Evolutionary conservation across 2,113 vertebrate genomes (phyloP).

Genomic region (Rhabdomys dilectus): DNA sequence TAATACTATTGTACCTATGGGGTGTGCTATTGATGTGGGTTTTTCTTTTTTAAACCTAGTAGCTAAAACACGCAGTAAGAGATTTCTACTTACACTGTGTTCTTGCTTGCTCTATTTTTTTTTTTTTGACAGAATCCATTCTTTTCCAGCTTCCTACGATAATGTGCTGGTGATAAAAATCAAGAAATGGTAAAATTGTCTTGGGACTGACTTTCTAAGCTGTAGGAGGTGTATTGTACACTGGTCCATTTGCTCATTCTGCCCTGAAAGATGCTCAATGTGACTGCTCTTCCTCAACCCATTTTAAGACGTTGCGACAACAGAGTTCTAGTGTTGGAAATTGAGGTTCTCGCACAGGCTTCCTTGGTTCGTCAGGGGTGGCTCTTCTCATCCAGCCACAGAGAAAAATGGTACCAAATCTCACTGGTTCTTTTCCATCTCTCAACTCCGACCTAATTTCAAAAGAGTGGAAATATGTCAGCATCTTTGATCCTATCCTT

Average conservation of each 20-base stretch:
- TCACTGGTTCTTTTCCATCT: constrained; percentile 39
- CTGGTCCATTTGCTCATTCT: not conserved
- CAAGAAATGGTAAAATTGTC: constrained; percentile 42
- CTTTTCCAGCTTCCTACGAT: constrained; percentile 20
- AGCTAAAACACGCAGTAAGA: constrained; percentile 71
- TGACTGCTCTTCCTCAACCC: not conserved
- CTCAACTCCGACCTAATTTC: constrained; percentile 50
- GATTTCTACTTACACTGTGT: constrained; percentile 36
- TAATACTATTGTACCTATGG: constrained; percentile 58
- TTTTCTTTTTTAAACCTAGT: constrained; percentile 27
- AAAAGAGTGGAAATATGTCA: constrained; percentile 46
- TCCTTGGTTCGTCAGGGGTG: not conserved
- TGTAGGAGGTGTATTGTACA: not conserved
- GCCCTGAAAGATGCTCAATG: not conserved
- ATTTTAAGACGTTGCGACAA: not conserved
- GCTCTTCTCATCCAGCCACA: not conserved
- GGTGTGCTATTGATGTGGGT: constrained; percentile 64
- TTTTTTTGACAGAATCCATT: constrained; percentile 21
- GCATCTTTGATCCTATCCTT: constrained; percentile 42
- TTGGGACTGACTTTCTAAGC: not conserved
- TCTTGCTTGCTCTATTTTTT: constrained; percentile 7
- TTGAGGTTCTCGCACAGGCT: not conserved
- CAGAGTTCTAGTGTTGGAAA: not conserved
- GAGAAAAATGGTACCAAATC: constrained; percentile 34
- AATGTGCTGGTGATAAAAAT: constrained; percentile 4